Evolutionary conservation across 2,113 vertebrate species (phyloP), one percentile per base, ranked within the genome.

Genomic region (Tamias sibiricus): DNA sequence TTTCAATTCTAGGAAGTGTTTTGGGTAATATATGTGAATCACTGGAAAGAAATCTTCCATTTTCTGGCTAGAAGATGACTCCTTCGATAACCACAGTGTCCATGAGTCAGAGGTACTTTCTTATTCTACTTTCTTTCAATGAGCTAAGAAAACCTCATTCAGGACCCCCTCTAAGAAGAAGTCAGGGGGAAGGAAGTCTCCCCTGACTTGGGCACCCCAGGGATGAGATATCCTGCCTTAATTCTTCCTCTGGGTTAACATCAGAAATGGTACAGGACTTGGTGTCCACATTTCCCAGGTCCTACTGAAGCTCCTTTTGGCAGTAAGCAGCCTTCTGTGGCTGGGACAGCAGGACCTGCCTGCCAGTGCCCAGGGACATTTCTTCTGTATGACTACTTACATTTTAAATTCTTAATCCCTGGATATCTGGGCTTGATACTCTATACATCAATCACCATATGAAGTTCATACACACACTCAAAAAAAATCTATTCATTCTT

Each of bases 31-130:
- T 64, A 19, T 72, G 35, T 91, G 91, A 97, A 96, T 97, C 93
- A 96, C 12, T 91, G 86, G 69, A 96, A 94, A 97, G 88, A 87
- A 90, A 91, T 75, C 76, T 87, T 89, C 44, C 90, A 95, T 66
- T 47, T 95, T 80, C 77, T 88, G 52, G 37, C 74, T 30, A 80
- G 68, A 91, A 92, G 30, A 35, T 79, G 37, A 90, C 76, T 92
- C 30, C 79, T 92, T 74, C 24, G 28, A 92, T 64, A 84, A 96
- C 74, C 71, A 79, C 93, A 88, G 12, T 19, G 40, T 74, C 81
- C 44, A 47, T 91, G 97, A 96, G 79, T 95, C 88, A 97, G 0
- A 62, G 44, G 19, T 82, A 44, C 44, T 64, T 90, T 57, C 86
- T 40, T 32, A 76, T 28, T 90, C 4, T 10, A 81, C 54, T 74